Evolutionary conservation across 2,888 invertebrate genomes (phyloP), one percentile per base, ranked within the genome.

Genomic region (Caenorhabditis panamensis): DNA sequence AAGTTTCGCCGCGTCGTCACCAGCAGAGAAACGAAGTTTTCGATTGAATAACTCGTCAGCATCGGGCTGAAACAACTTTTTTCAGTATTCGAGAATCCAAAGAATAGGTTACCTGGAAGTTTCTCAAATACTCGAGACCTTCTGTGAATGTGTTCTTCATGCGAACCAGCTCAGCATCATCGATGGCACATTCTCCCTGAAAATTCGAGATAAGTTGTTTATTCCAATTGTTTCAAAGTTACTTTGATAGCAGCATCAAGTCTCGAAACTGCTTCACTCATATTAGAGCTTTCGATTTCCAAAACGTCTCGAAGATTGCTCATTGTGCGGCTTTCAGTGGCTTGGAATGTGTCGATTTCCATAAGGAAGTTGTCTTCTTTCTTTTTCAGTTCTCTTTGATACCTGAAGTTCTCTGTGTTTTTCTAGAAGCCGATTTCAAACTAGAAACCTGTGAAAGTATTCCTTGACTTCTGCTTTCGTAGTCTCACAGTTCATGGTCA

Each of bases 91-190:
- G 18, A n/a, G 26, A 6, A 53, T 22, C 22, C 3, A 8, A 22
- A 22, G n/a, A n/a, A 26, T 5, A 4, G 28, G 13, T 31, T 44
- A 96, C 95, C 92, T 96, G 96, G 90, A 96, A 96, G 92, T 96
- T 96, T 56, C 93, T 94, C 86, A 97, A 94, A 92, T 97, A 97
- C 90, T 97, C 97, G 59, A 97, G 95, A 18, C 97, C 97, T 92
- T 96, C 96, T 24, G 96, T 93, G 93, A 97, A 97, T 84, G 96
- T 96, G 92, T 96, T 96, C 92, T 97, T 97, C 75, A 96, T 95
- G 90, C 96, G 96, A 93, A 96, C 95, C 84, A 91, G 72, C 51
- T 96, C 96, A 95, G 96, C 96, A 89, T 95, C 95, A 49, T 95
- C 95, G 83, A 89, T 89, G 24, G 89, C 89, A 41, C 84, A 83